Evolutionary conservation across 2,888 invertebrate genomes (phyloP).

Genomic region (Epistrophe eligans): DNA sequence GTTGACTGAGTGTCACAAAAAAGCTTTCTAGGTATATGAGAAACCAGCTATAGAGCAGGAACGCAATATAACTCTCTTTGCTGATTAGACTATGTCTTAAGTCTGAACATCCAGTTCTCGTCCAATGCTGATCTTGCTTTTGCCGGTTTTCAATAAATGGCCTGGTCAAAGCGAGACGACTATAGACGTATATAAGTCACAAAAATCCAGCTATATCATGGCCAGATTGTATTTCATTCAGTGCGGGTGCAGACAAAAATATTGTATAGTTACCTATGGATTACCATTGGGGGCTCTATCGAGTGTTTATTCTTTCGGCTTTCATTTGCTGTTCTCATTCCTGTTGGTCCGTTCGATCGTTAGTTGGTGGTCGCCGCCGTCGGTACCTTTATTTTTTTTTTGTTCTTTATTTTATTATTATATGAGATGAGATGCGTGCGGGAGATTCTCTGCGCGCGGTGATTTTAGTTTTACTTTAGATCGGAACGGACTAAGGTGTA

Average conservation of each 20-base stretch:
- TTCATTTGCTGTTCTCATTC: constrained; percentile 68
- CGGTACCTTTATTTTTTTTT: constrained; percentile 51
- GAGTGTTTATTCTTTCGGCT: constrained; percentile 55
- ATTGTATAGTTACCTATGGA: constrained; percentile 73
- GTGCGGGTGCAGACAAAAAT: constrained; percentile 64
- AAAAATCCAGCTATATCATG: constrained; percentile 10
- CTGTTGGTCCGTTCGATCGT: constrained; percentile 54
- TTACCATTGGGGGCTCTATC: constrained; percentile 67
- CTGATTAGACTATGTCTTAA: constrained; percentile 6
- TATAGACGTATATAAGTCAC: neutral
- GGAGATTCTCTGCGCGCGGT: constrained; percentile 43
- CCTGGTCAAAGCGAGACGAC: constrained; percentile 53
- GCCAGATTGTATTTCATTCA: constrained; percentile 49
- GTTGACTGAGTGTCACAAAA: constrained; percentile 53
- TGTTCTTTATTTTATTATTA: constrained; percentile 10
- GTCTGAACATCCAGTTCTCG: constrained; percentile 53
- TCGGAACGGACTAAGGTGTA: constrained; percentile 71
- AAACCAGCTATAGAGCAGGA: constrained; percentile 58
- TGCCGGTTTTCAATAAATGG: constrained; percentile 28
- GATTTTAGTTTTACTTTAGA: constrained; percentile 68
- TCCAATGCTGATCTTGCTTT: constrained; percentile 55
- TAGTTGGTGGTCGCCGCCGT: constrained; percentile 63
- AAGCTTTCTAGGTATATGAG: constrained; percentile 51
- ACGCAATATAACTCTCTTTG: constrained; percentile 19
- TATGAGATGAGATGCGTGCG: constrained; percentile 53